Percentiles rank a stretch among this genome's conserved stretches.
phyloP scores from a whole-genome alignment of 2,888 invertebrate species.

The Sinhomidia bicolor region DNA sequence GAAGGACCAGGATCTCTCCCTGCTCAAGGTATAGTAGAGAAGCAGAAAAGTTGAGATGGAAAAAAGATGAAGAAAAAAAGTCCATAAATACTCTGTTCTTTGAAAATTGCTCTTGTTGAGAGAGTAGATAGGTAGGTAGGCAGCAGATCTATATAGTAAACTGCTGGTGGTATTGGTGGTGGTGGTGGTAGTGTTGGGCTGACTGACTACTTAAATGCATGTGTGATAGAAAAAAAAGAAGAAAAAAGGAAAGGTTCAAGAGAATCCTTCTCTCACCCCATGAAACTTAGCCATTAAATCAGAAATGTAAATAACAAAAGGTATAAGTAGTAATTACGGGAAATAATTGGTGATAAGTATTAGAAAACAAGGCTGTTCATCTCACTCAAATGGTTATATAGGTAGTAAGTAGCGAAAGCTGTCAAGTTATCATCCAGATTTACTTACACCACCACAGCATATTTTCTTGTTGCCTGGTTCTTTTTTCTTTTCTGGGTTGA shows the following conservation, averaged over 20 bases:
- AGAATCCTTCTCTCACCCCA: constrained; percentile 39
- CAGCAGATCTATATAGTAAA: background rate
- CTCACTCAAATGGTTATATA: constrained; percentile 56
- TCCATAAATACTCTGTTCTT: constrained; percentile 1
- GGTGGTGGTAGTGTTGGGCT: background rate
- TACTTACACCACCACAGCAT: constrained; percentile 66
- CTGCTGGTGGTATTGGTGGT: background rate
- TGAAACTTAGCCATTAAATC: constrained; percentile 60
- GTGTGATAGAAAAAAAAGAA: background rate
- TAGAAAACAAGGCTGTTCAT: constrained; percentile 69
- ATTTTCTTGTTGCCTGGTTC: constrained; percentile 14
- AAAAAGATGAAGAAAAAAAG: background rate
- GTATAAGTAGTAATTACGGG: constrained; percentile 69
- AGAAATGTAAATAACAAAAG: constrained; percentile 70
- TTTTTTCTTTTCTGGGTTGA: constrained; percentile 42
- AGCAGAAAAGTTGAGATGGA: too few species aligned
- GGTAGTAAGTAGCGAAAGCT: constrained; percentile 61
- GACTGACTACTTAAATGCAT: constrained; percentile 1
- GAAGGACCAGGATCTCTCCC: constrained; percentile 13
- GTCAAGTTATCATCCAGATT: constrained; percentile 68
- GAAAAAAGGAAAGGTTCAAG: constrained; percentile 36
- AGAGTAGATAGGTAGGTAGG: background rate
- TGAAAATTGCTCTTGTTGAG: background rate
- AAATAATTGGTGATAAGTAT: constrained; percentile 73
- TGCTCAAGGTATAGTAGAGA: background rate